These are phyloP conservation scores for Trachelus tabidus DNA, from an alignment of 2,888 invertebrate species.

Conservation along the genomic window DNA sequence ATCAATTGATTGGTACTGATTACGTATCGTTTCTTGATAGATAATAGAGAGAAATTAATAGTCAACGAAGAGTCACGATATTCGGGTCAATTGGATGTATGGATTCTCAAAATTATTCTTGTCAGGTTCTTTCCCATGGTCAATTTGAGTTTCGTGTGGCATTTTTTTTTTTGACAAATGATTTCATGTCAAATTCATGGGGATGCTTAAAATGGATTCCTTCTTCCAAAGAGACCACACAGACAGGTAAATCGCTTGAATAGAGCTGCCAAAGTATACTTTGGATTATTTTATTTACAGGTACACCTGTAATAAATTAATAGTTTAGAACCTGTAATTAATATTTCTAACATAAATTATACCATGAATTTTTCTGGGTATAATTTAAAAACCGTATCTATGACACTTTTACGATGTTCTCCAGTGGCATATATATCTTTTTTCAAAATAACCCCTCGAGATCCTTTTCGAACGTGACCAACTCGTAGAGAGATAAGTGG, in stretches of 20 bases:
- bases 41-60: neutral
- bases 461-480: neutral
- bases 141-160: neutral
- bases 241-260: neutral
- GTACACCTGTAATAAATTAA: neutral
- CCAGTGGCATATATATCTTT: neutral
- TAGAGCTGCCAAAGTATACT: neutral
- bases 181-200: neutral
- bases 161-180: constrained; percentile 3
- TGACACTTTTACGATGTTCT: neutral
- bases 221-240: neutral
- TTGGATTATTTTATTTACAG: no score
- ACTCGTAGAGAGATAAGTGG: neutral
- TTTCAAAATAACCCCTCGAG: neutral
- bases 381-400: neutral
- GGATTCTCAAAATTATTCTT: neutral
- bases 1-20: neutral
- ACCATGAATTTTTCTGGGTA: neutral
- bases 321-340: neutral
- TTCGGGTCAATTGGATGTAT: neutral
- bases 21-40: neutral
- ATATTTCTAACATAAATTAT: neutral
- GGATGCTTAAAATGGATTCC: neutral
- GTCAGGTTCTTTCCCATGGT: neutral
- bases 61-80: neutral